Evolutionary conservation across 2,888 invertebrate genomes (phyloP).

Genomic region (Pyrocoelia pectoralis): DNA sequence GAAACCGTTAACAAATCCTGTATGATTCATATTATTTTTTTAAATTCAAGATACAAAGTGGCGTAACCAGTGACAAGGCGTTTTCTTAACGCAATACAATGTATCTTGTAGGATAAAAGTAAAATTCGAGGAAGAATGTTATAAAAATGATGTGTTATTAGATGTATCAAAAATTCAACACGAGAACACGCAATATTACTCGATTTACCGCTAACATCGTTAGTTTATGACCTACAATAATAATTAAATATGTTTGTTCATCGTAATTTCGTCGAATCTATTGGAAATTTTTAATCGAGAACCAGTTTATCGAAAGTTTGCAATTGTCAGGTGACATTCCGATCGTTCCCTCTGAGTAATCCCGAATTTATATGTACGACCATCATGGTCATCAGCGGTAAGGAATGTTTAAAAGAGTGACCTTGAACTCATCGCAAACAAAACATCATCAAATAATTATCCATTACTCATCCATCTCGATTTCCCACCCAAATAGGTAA

Average conservation of each 20-base stretch:
- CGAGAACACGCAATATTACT: not conserved
- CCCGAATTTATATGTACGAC: constrained; percentile 30
- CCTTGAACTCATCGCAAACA: constrained; percentile 29
- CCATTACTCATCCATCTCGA: constrained; percentile 8
- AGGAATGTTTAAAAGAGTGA: constrained; percentile 30
- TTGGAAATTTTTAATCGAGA: constrained; percentile 11
- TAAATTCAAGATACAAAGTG: constrained; percentile 26
- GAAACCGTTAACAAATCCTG: constrained; percentile 15
- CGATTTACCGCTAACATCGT: not conserved
- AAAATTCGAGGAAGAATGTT: constrained; percentile 1
- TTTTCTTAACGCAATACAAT: constrained; percentile 15
- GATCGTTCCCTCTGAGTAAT: constrained; percentile 31
- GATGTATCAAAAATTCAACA: not conserved
- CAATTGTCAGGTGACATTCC: constrained; percentile 31
- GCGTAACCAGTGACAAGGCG: constrained; percentile 30
- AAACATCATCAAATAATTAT: constrained; percentile 19
- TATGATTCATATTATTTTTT: constrained; percentile 12
- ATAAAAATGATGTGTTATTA: constrained; percentile 3
- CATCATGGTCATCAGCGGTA: constrained; percentile 23
- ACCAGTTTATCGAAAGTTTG: constrained; percentile 29
- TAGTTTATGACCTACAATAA: not conserved
- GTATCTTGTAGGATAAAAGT: not conserved
- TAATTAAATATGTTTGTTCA: not conserved
- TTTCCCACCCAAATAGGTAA: not conserved
- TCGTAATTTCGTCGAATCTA: constrained; percentile 4